Conservation (phyloP, 2,797 vertebrate genomes). For the Margarornis squamiger region DNA sequence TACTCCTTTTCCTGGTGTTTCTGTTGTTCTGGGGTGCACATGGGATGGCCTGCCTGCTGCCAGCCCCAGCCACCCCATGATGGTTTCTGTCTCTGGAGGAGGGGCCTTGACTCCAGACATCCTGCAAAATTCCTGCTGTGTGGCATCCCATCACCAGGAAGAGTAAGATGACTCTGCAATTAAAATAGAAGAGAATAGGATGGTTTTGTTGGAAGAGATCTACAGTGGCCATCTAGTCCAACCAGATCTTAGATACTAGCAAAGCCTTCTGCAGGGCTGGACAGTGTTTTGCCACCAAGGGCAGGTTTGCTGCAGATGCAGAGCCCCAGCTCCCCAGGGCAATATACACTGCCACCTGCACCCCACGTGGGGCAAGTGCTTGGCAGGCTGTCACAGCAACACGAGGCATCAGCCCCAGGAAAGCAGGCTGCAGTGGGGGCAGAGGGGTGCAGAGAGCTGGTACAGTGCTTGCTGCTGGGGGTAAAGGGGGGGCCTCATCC, state of each 20-base stretch:
- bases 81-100: neutral
- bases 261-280: neutral
- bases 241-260: neutral
- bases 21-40: neutral
- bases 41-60: neutral
- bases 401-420: neutral
- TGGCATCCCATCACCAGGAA: neutral
- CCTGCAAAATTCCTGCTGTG: neutral
- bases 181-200: neutral
- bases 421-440: fast-evolving
- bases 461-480: neutral
- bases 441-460: neutral
- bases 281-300: neutral
- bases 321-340: neutral
- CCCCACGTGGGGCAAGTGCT: fast-evolving
- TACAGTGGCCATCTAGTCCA: neutral
- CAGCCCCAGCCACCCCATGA: neutral
- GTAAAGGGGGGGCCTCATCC: neutral
- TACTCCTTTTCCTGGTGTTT: neutral
- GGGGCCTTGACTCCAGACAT: neutral
- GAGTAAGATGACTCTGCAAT: neutral
- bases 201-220: neutral
- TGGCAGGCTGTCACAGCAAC: neutral
- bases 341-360: fast-evolving
- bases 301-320: neutral